Evolutionary conservation across 2,888 invertebrate genomes (phyloP).

Genomic region (Perdita meconis): DNA sequence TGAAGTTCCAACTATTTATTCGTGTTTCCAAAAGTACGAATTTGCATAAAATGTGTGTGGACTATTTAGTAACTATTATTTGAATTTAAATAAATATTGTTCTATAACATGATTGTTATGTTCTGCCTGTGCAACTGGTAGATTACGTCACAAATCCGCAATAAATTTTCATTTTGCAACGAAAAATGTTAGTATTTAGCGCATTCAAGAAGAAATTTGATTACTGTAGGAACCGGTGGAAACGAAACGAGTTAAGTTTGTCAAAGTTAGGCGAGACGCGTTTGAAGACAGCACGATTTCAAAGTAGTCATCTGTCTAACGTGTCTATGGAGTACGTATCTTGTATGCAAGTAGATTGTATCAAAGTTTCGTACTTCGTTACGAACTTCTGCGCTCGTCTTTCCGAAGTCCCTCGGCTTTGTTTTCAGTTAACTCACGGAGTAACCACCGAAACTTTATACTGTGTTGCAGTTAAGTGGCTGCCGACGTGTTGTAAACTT

Average conservation of each 20-base stretch:
- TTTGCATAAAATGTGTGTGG: too few relatives aligned
- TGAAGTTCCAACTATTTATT: too few relatives aligned
- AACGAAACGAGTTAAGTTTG: constrained; percentile 24
- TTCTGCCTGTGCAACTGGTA: too few relatives aligned
- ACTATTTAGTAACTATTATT: too few relatives aligned
- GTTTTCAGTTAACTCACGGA: constrained; percentile 74
- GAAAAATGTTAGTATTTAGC: too few relatives aligned
- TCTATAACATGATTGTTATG: too few relatives aligned
- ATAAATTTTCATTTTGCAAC: too few relatives aligned
- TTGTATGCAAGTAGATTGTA: constrained; percentile 61
- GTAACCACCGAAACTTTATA: constrained; percentile 65
- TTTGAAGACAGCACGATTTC: constrained; percentile 47
- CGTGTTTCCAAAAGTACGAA: too few relatives aligned
- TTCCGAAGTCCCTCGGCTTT: constrained; percentile 68
- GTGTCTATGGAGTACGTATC: constrained; percentile 45
- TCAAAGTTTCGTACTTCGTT: constrained; percentile 69
- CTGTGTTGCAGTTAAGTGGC: constrained; percentile 57
- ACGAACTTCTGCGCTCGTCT: constrained; percentile 66
- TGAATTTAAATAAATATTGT: too few relatives aligned
- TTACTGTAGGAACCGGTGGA: too few relatives aligned
- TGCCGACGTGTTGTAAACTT: constrained; percentile 61
- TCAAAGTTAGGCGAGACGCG: constrained; percentile 45
- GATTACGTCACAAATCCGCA: too few relatives aligned
- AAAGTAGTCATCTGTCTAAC: constrained; percentile 45
- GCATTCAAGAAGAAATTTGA: too few relatives aligned